phyloP scores from a whole-genome alignment of 2,797 vertebrate genomes.

The Apogon talboti region DNA sequence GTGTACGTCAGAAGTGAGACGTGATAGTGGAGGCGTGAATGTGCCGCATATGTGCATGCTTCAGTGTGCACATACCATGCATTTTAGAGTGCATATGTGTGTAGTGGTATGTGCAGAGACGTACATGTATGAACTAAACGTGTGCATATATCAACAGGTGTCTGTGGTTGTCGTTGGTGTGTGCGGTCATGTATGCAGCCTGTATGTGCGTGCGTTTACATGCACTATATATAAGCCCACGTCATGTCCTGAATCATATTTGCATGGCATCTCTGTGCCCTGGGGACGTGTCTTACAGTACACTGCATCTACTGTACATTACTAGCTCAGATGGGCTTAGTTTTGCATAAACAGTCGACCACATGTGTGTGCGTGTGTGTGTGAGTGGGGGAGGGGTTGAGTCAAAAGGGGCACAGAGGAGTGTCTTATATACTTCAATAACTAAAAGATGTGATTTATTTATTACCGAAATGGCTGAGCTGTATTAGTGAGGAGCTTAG shows the following conservation, averaged over 20 bases:
- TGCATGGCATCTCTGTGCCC: constrained; percentile 48
- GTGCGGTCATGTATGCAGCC: constrained; percentile 18
- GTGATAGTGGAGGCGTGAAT: constrained; percentile 38
- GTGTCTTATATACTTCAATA: constrained; percentile 19
- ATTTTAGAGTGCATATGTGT: not conserved
- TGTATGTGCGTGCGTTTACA: constrained; percentile 2
- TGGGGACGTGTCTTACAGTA: constrained; percentile 28
- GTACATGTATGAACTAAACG: constrained; percentile 6
- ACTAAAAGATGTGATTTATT: constrained; percentile 35
- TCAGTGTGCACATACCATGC: constrained; percentile 12
- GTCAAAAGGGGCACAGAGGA: constrained; percentile 13
- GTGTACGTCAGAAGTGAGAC: constrained; percentile 49
- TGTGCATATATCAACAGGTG: constrained; percentile 50
- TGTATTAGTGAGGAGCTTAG: constrained; percentile 7
- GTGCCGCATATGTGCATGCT: constrained; percentile 14
- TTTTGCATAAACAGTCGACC: constrained; percentile 51
- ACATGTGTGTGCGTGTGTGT: not conserved
- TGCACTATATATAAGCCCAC: constrained; percentile 22
- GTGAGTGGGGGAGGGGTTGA: not conserved
- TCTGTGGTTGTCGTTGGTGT: constrained; percentile 4
- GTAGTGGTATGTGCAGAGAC: not conserved
- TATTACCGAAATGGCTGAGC: constrained; percentile 12
- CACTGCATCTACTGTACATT: constrained; percentile 62
- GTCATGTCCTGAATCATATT: constrained; percentile 45
- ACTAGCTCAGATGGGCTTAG: constrained; percentile 22